Evolutionary conservation across 2,797 vertebrate species (phyloP), one percentile per base, ranked within the genome.

Genomic region (Vespertilio murinus): DNA sequence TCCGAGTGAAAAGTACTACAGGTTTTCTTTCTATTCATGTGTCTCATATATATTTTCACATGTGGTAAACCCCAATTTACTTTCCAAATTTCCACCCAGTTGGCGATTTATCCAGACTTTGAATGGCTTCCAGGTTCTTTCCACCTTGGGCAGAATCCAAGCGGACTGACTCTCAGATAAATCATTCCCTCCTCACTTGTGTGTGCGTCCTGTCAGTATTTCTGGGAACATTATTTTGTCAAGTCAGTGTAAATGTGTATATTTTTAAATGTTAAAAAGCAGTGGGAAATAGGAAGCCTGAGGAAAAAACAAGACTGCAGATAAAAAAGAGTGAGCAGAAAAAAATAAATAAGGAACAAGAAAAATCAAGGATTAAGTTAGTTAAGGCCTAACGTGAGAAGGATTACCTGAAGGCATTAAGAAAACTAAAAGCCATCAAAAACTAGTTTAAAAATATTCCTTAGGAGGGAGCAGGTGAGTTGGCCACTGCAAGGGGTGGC

Each of bases 111-210:
- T 18, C 40, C 22, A 81, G n/a, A 49, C 81, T 95, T 52, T 78
- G 79, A 74, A 88, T 64, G 38, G 30, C 64, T 91, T 86, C 94
- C 88, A 95, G 82, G 79, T 90, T 30, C 73, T 95, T 91, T 94
- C 91, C 59, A 47, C 40, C 93, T 67, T 81, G 87, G 74, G 23
- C 79, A 82, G 87, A 94, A 42, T 78, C 61, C 83, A 85, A 38
- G 54, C 11, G 20, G 16, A 82, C 40, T 64, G 25, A 78, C 35
- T 64, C 52, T 38, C 65, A 78, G 47, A 77, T 38, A 84, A 84
- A 52, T n/a, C 69, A 73, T 73, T 61, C 33, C 20, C 10, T 87
- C 6, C 17, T n/a, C 74, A 30, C 35, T 77, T 77, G 20, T 1
- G 5, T 49, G 14, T 45, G 11, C 30, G 16, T 70, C 52, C 40